phyloP scores from a whole-genome alignment of 2,113 vertebrate species.

The Eulemur macaco region DNA sequence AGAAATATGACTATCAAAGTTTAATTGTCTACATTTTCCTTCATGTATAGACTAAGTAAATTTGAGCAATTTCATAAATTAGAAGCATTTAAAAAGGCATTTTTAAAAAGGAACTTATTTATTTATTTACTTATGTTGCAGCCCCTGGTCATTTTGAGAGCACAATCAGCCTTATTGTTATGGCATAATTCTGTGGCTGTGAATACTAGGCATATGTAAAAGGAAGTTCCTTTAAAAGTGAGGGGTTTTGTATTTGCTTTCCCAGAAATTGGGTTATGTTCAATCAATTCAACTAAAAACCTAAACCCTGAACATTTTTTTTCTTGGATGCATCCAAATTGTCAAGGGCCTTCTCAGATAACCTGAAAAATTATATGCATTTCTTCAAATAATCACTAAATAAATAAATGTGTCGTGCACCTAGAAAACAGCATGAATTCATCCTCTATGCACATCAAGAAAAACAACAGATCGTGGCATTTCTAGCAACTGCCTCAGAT shows the following conservation, averaged over 20 bases:
- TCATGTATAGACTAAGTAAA: conserved; percentile 22
- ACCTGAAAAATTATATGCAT: neutral
- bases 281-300: neutral
- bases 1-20: conserved; percentile 42
- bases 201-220: neutral
- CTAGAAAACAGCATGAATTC: neutral
- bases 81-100: conserved; percentile 47
- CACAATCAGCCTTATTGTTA: conserved; percentile 55
- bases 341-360: neutral
- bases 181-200: conserved; percentile 30
- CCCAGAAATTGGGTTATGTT: neutral
- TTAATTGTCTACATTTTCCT: conserved; percentile 57
- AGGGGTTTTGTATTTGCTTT: neutral
- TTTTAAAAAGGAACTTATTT: conserved; percentile 52
- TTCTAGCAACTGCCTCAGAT: neutral
- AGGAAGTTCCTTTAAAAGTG: neutral
- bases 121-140: conserved; percentile 54
- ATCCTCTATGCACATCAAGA: neutral
- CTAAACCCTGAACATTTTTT: neutral
- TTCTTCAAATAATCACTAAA: neutral
- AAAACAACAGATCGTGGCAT: neutral
- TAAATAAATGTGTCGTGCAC: neutral
- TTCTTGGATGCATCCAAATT: neutral
- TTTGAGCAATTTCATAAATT: conserved; percentile 61
- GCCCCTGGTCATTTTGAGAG: conserved; percentile 53